Evolutionary conservation across 1,140 invertebrate species (phyloP).

Genomic region (Nephila pilipes): DNA sequence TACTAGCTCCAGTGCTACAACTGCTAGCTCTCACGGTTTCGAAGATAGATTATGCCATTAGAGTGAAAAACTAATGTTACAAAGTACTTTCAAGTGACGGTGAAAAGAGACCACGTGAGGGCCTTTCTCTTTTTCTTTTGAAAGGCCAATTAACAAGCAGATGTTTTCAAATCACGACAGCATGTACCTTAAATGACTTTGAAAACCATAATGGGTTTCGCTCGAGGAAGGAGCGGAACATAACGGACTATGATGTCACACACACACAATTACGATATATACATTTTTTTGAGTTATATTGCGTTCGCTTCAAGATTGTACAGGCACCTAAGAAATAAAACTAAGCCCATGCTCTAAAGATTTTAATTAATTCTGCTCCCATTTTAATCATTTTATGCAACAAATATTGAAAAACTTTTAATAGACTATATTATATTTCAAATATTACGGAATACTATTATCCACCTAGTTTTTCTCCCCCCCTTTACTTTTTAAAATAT

Average conservation of each 20-base stretch:
- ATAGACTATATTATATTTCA: too few relatives aligned
- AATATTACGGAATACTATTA: too few relatives aligned
- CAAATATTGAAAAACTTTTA: too few relatives aligned
- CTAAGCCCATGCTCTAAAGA: too few relatives aligned
- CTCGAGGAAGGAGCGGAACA: background rate
- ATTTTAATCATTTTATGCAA: too few relatives aligned
- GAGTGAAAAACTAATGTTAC: conserved; percentile 39
- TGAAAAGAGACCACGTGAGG: background rate
- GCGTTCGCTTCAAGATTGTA: background rate
- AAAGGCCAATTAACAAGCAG: conserved; percentile 53
- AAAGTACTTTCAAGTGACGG: conserved; percentile 29
- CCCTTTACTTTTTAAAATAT: too few relatives aligned
- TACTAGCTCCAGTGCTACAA: background rate
- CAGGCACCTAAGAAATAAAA: background rate
- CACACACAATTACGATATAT: too few relatives aligned
- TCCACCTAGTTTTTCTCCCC: too few relatives aligned
- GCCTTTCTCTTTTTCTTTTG: background rate
- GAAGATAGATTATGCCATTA: conserved; percentile 16
- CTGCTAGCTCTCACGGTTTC: conserved; percentile 30
- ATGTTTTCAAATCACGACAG: conserved; percentile 63
- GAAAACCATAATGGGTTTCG: background rate
- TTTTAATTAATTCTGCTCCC: too few relatives aligned
- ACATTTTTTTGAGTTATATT: too few relatives aligned
- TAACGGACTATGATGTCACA: conserved; percentile 44
- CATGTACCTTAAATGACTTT: background rate